Conservation (phyloP, 2,113 vertebrate genomes). For the Alosa alosa region DNA sequence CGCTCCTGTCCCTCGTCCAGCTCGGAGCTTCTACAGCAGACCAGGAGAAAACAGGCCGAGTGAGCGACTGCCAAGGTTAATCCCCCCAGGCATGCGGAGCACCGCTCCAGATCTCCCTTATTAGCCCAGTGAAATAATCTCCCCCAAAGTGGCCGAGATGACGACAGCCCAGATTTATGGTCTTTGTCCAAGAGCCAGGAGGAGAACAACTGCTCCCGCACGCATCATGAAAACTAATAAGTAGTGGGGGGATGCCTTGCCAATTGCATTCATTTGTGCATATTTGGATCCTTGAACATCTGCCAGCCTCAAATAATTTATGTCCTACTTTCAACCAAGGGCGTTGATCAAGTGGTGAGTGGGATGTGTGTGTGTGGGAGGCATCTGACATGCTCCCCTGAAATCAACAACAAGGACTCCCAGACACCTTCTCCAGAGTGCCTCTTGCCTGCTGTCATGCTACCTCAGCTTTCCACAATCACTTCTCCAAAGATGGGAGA, state of each 20-base stretch:
- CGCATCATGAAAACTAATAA: slow-evolving; percentile 61
- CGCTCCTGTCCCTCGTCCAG: slow-evolving; percentile 30
- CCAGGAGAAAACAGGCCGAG: slow-evolving; percentile 23
- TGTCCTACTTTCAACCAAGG: slow-evolving; percentile 57
- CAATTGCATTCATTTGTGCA: slow-evolving; percentile 69
- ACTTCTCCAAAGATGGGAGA: slow-evolving; percentile 36
- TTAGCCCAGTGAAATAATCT: slow-evolving; percentile 43
- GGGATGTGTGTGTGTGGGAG: background rate
- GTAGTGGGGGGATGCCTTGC: slow-evolving; percentile 49
- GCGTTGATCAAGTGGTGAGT: slow-evolving; percentile 20
- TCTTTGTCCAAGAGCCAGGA: slow-evolving; percentile 43
- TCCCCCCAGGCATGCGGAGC: slow-evolving; percentile 52
- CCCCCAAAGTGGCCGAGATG: slow-evolving; percentile 37
- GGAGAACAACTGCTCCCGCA: slow-evolving; percentile 40
- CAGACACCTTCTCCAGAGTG: background rate
- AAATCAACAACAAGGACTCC: background rate
- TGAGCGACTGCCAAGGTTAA: slow-evolving; percentile 53
- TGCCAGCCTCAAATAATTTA: slow-evolving; percentile 65
- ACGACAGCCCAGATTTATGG: slow-evolving; percentile 50
- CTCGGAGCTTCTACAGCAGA: slow-evolving; percentile 30
- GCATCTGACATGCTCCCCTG: slow-evolving; percentile 48
- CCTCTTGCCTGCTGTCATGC: background rate
- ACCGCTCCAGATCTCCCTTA: slow-evolving; percentile 50
- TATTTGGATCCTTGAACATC: slow-evolving; percentile 67
- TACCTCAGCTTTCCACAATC: background rate